Evolutionary conservation across 2,888 invertebrate species (phyloP).

Genomic region (Eremobia ochroleuca): DNA sequence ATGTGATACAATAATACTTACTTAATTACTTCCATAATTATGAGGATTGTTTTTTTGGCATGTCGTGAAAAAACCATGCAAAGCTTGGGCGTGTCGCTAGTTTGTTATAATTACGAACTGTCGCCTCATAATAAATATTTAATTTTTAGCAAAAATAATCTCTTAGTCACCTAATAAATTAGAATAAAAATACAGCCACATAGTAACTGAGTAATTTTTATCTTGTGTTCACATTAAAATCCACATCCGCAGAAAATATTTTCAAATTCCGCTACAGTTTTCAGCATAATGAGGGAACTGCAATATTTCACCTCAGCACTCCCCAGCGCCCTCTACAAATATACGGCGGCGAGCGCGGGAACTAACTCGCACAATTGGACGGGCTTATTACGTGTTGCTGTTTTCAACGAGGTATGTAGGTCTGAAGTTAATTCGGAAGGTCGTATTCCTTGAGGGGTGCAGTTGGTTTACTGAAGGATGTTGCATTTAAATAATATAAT

Average conservation of each 20-base stretch:
- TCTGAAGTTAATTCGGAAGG: background rate
- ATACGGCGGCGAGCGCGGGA: constrained; percentile 8
- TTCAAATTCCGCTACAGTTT: constrained; percentile 27
- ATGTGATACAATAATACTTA: no score
- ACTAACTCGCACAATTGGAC: constrained; percentile 18
- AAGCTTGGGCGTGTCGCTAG: background rate
- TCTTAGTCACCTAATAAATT: background rate
- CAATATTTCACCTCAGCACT: constrained; percentile 30
- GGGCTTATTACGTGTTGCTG: constrained; percentile 17
- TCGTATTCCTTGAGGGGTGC: background rate
- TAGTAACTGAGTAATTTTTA: background rate
- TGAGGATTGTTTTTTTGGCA: no score
- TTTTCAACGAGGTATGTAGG: background rate
- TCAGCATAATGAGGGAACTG: constrained; percentile 8
- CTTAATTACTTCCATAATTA: no score
- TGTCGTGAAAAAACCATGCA: no score
- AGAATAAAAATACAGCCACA: background rate
- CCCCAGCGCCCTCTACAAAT: constrained; percentile 50
- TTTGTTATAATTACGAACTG: background rate
- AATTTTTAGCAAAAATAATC: background rate
- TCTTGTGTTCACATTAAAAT: constrained; percentile 1
- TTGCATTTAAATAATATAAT: background rate
- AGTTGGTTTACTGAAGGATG: background rate
- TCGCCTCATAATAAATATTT: background rate
- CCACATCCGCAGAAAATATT: constrained; percentile 4